Evolutionary conservation across 2,888 invertebrate genomes (phyloP).

Genomic region (Philopedon plagiatum): DNA sequence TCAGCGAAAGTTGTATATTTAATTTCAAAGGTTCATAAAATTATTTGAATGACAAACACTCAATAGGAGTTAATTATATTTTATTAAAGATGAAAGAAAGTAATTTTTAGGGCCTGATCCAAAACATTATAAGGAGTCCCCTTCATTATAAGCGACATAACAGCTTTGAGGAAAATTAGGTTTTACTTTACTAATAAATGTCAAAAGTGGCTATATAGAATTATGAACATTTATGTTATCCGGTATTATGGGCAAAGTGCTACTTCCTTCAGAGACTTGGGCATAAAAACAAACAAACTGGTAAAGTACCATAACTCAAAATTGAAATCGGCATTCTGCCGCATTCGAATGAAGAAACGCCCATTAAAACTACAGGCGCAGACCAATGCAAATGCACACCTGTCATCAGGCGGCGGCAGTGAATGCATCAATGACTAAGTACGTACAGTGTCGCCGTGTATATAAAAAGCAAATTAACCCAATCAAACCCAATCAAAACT

Average conservation of each 20-base stretch:
- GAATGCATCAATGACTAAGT: too few relatives aligned
- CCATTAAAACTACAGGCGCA: too few relatives aligned
- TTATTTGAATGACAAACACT: constrained; percentile 14
- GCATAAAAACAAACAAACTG: too few relatives aligned
- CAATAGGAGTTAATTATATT: constrained; percentile 34
- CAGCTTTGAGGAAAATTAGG: constrained; percentile 22
- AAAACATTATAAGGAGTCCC: constrained; percentile 34
- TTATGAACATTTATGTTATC: background rate
- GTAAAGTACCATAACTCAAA: too few relatives aligned
- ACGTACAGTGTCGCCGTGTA: too few relatives aligned
- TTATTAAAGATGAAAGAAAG: constrained; percentile 1
- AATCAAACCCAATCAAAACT: too few relatives aligned
- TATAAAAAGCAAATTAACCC: too few relatives aligned
- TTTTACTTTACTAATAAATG: constrained; percentile 10
- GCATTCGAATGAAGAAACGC: too few relatives aligned
- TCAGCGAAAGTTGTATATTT: background rate
- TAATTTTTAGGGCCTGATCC: constrained; percentile 27
- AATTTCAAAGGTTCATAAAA: constrained; percentile 11
- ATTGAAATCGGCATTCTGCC: too few relatives aligned
- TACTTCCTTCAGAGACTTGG: too few relatives aligned
- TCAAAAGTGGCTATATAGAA: background rate
- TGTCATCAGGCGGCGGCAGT: too few relatives aligned
- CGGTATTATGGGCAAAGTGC: background rate
- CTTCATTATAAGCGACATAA: constrained; percentile 32
- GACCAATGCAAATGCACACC: too few relatives aligned